Evolutionary conservation across 2,113 vertebrate species (phyloP).

Genomic region (Odontesthes bonariensis): DNA sequence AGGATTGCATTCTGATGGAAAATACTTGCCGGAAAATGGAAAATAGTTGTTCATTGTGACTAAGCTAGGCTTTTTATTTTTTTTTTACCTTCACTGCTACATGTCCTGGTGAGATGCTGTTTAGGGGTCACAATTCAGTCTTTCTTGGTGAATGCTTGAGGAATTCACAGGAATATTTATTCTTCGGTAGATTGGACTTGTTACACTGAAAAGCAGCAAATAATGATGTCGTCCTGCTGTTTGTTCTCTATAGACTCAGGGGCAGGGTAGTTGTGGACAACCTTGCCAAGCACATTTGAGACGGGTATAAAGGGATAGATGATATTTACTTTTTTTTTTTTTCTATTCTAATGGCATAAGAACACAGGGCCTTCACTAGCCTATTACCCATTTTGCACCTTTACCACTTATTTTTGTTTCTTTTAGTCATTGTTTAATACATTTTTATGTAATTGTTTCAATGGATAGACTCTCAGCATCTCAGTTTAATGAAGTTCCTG

Average conservation of each 20-base stretch:
- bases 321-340: no score
- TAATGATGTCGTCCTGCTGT: conserved; percentile 73
- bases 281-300: no score
- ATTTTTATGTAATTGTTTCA: no score
- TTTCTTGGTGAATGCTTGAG: conserved; percentile 5
- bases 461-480: no score
- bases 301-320: no score
- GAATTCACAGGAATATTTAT: conserved; percentile 42
- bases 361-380: no score
- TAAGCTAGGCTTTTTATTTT: not conserved
- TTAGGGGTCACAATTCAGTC: conserved; percentile 2
- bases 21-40: conserved; percentile 46
- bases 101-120: not conserved
- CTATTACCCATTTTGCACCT: no score
- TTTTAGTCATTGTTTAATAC: no score
- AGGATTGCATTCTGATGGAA: conserved; percentile 27
- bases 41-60: not conserved
- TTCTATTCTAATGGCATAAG: no score
- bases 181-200: conserved; percentile 63
- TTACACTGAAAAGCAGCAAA: conserved; percentile 62
- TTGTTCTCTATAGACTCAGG: conserved; percentile 26
- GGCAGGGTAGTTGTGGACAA: no score
- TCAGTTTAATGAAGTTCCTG: no score
- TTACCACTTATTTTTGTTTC: no score
- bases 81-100: not conserved